A percentile compares a stretch with the other conserved stretches of the same genome.
phyloP scores from a whole-genome alignment of 1,140 invertebrate genomes.

The Psilanteris sp. region DNA sequence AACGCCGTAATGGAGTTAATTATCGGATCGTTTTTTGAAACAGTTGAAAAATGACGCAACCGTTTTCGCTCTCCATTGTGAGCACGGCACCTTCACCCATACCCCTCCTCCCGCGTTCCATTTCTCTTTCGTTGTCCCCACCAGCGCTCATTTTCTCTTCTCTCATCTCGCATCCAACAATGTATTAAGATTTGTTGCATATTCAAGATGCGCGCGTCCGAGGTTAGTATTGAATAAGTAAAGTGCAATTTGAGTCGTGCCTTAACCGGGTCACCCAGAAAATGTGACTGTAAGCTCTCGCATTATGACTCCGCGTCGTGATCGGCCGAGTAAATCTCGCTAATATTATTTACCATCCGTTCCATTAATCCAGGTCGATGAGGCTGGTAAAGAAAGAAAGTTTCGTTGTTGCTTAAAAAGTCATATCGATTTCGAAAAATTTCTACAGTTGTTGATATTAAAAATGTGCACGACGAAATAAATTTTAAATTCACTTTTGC shows the following conservation, averaged over 20 bases:
- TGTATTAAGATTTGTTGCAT: constrained; percentile 61
- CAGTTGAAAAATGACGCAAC: constrained; percentile 51
- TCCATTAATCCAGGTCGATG: constrained; percentile 52
- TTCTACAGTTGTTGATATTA: too few species aligned
- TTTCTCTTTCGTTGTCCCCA: constrained; percentile 32
- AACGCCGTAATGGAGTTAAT: constrained; percentile 23
- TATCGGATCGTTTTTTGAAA: constrained; percentile 32
- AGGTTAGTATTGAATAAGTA: constrained; percentile 57
- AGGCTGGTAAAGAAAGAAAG: constrained; percentile 44
- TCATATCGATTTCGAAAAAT: not conserved
- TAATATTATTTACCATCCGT: constrained; percentile 45
- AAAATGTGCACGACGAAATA: too few species aligned
- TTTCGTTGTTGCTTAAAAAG: constrained; percentile 4
- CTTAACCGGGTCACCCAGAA: constrained; percentile 66
- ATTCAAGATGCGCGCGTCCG: constrained; percentile 51
- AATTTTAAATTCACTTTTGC: too few species aligned
- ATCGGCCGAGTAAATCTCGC: constrained; percentile 37
- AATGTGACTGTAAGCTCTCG: constrained; percentile 47
- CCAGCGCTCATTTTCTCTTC: constrained; percentile 12
- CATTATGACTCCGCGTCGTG: constrained; percentile 34
- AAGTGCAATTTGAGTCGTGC: constrained; percentile 54
- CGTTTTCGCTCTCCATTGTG: constrained; percentile 57
- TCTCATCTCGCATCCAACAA: constrained; percentile 30
- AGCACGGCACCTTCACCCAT: constrained; percentile 19
- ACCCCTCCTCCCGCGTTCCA: constrained; percentile 15